Base-by-base conservation (phyloP, 2,113 vertebrate species). In the Falco punctatus region DNA sequence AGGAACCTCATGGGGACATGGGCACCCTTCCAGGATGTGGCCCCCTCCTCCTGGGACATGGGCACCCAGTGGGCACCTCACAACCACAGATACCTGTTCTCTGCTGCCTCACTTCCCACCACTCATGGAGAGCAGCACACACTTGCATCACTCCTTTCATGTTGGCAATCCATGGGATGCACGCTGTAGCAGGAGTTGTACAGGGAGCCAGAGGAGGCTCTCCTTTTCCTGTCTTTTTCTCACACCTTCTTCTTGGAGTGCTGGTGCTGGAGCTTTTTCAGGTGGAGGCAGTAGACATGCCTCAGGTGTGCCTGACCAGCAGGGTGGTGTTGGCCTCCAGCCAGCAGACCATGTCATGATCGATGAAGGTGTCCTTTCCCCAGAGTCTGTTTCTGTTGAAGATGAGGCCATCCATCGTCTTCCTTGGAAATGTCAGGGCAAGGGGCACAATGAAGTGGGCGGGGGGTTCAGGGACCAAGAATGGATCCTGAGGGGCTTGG, bases 171-270 rank as follows among this genome's bases (percentile, higher is more conserved):
- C 22, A 23, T 23, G 12, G 22, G n/a, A 48, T 38, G 20, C 42
- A 42, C 42, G 42, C 42, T 42, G 42, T 14, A 42, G 42, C 42
- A 13, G 42, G 42, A 42, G 42, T 42, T 13, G 42, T 42, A 42
- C 42, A 13, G 42, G 42, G 42, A 42, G 42, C 42, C 42, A 42
- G 42, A 42, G 42, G 42, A 42, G 42, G 13, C 10, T 49, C 22
- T 69, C 27, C 10, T 42, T 67, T 32, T 57, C 42, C 33, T 59
- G 16, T 13, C 27, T 11, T 21, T 40, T 30, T 13, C 23, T 83
- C 2, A 3, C 0, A 1, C 11, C 15, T 4, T 5, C 23, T 42
- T 62, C 52, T n/a, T 78, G 35, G 26, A 78, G 20, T 13, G 20
- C 28, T 69, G 42, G 44, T 77, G 52, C 10, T 1, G 4, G 42